Percentiles rank a stretch among this genome's conserved stretches.
Conservation (phyloP, 1,140 invertebrate species). For the Aporrectodea caliginosa region DNA sequence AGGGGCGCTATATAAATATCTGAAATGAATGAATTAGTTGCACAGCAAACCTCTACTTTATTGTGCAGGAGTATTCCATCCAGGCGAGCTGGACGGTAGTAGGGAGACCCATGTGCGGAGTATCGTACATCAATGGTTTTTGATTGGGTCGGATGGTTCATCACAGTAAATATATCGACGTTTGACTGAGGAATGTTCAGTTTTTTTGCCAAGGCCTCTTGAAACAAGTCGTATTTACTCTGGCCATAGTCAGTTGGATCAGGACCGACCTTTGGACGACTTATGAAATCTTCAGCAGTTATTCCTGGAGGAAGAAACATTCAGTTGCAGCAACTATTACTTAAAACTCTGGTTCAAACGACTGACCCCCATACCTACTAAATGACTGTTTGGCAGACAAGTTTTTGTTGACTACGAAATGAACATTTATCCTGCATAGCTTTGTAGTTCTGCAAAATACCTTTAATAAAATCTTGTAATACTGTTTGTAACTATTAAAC, state of each 20-base stretch:
- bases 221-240: conserved; percentile 82
- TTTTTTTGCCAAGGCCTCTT: conserved; percentile 77
- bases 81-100: conserved; percentile 87
- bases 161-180: conserved; percentile 93
- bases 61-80: conserved; percentile 93
- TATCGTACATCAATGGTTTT: conserved; percentile 73
- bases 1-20: too few relatives aligned
- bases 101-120: conserved; percentile 90
- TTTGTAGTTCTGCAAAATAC: too few relatives aligned
- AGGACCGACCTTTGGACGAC: conserved; percentile 12
- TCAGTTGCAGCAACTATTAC: too few relatives aligned
- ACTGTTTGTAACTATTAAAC: too few relatives aligned
- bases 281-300: conserved; percentile 90
- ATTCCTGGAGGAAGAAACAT: conserved; percentile 68
- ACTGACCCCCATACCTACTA: too few relatives aligned
- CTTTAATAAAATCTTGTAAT: too few relatives aligned
- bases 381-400: too few relatives aligned
- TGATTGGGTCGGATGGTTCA: conserved; percentile 52
- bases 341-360: too few relatives aligned
- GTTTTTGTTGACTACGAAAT: too few relatives aligned
- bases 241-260: conserved; percentile 73
- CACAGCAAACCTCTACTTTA: conserved; percentile 74
- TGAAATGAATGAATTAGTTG: too few relatives aligned
- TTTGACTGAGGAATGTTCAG: conserved; percentile 74
- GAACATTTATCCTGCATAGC: too few relatives aligned